Evolutionary conservation across 2,797 vertebrate genomes (phyloP), one percentile per base, ranked within the genome.

Genomic region (Rhodeus uyekii): DNA sequence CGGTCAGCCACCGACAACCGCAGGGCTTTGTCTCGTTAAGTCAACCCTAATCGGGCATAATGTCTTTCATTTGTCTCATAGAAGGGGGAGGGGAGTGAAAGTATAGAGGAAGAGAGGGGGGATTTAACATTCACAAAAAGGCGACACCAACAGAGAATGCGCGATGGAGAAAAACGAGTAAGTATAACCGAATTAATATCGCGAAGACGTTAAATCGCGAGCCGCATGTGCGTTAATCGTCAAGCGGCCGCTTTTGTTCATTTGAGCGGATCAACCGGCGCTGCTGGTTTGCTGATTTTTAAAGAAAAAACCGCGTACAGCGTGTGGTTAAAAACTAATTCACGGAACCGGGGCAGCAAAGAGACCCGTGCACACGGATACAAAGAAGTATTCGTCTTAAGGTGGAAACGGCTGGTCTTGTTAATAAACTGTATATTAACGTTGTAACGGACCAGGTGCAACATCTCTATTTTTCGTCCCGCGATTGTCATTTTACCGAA

Each of bases 131-230:
- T 92, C 91, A 87, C 81, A 90, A 90, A 93, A 83, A 92, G 90
- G 91, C 90, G 88, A 93, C 93, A 94, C 87, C 90, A 83, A 93
- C 90, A 93, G 91, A 93, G 87, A 91, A 91, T 93, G 89, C 94
- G 91, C 94, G 91, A 96, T 96, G 95, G 95, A 95, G 92, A 95
- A 95, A 95, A 95, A 94, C 93, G 94, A 96, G 95, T 96, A 92
- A 96, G 95, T 96, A 94, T 36, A 58, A 36, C 50, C 48, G 48
- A 24, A 44, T 58, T 46, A 19, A 76, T 2, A 27, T 0, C 34
- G n/a, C n/a, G 13, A 19, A 46, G 68, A 46, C 9, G 14, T 27
- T 42, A 18, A 58, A 58, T 18, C 1, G 36, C 27, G 19, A 75
- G 0, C 8, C 24, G 71, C 55, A 1, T 24, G 12, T 50, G 32